These are phyloP conservation scores for Ceyx margarethae DNA, from an alignment of 2,113 vertebrate species.

Conservation along the genomic window DNA sequence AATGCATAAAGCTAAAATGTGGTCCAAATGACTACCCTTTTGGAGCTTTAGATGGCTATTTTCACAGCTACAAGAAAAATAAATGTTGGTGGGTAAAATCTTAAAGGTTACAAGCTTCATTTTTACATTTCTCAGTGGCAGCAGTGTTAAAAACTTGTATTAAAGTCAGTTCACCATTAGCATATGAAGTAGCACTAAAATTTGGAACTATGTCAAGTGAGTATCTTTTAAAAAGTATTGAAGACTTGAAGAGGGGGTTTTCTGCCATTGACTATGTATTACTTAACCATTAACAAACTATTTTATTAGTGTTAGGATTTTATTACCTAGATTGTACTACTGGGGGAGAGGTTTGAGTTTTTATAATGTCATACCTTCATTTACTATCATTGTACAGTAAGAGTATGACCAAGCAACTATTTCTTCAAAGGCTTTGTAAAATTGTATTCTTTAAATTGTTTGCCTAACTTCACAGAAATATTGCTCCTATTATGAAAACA, in stretches of 20 bases:
- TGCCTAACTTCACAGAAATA: not conserved
- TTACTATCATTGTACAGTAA: not conserved
- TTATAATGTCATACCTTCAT: not conserved
- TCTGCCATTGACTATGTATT: not conserved
- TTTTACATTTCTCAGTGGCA: not conserved
- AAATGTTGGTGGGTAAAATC: not conserved
- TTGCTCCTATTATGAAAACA: constrained; percentile 40
- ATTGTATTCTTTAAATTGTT: not conserved
- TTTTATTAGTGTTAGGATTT: not conserved
- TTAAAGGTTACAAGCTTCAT: not conserved
- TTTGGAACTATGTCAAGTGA: not conserved
- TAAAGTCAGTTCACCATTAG: not conserved
- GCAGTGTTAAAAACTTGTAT: not conserved
- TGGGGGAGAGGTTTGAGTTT: not conserved
- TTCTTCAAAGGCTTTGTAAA: constrained; percentile 15
- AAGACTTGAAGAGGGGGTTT: not conserved
- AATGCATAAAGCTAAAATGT: not conserved
- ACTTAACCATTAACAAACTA: not conserved
- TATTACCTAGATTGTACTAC: not conserved
- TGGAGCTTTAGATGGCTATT: not conserved
- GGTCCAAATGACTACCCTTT: not conserved
- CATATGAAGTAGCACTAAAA: not conserved
- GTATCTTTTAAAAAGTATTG: not conserved
- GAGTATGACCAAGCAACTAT: not conserved
- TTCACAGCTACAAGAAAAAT: not conserved